Conservation (phyloP, 2,888 invertebrate species). For the Plagodis pulveraria region DNA sequence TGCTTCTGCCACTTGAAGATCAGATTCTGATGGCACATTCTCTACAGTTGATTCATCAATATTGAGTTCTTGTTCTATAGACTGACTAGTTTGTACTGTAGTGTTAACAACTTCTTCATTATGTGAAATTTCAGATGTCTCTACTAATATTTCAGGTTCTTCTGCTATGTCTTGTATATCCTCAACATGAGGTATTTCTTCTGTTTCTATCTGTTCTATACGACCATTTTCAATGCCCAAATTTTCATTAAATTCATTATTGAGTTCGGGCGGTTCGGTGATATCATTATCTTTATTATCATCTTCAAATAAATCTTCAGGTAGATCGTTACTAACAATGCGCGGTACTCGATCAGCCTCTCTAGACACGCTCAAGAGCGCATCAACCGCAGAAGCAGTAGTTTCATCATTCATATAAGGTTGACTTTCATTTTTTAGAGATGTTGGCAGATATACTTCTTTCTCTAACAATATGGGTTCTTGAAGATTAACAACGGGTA, state of each 20-base stretch:
- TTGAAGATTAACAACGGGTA: conserved; percentile 32
- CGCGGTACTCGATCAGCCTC: conserved; percentile 75
- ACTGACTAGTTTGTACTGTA: conserved; percentile 10
- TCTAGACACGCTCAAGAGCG: conserved; percentile 73
- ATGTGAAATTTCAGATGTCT: conserved; percentile 35
- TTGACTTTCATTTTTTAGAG: background rate
- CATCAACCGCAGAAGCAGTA: conserved; percentile 78
- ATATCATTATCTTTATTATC: conserved; percentile 52
- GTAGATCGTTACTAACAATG: conserved; percentile 70
- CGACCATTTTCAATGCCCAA: conserved; percentile 19
- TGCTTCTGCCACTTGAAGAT: conserved; percentile 79
- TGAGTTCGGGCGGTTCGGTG: conserved; percentile 8
- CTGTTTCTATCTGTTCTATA: conserved; percentile 16
- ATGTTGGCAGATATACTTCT: conserved; percentile 13
- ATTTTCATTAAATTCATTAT: conserved; percentile 10
- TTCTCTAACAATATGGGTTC: conserved; percentile 34
- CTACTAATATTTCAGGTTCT: conserved; percentile 29
- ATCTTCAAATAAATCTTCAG: conserved; percentile 79
- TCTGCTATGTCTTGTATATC: conserved; percentile 10
- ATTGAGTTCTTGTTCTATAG: conserved; percentile 14
- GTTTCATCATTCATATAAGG: conserved; percentile 72
- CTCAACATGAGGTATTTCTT: conserved; percentile 12
- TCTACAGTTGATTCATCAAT: conserved; percentile 38
- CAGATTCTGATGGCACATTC: conserved; percentile 73
- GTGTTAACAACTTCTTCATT: conserved; percentile 32